Percentiles rank a stretch among this genome's conserved stretches.
Evolutionary conservation across 1,140 invertebrate species (phyloP).

Genomic region (Oncopeltus fasciatus): DNA sequence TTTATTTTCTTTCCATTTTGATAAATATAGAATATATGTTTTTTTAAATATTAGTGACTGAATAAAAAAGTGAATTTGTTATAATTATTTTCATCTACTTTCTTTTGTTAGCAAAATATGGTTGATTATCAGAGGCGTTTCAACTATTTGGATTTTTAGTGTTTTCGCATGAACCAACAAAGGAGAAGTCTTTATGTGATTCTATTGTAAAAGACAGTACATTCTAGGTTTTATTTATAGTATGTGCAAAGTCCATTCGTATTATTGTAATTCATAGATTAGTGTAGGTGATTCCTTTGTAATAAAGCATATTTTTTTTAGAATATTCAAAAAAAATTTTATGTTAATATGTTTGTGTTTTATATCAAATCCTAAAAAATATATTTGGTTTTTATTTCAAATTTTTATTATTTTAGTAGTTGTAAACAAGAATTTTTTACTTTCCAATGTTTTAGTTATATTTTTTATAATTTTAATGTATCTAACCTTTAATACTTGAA

Average conservation of each 20-base stretch:
- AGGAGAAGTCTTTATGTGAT: not conserved
- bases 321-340: not conserved
- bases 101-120: not conserved
- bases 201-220: constrained; percentile 2
- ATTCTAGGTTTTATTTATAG: not conserved
- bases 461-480: not conserved
- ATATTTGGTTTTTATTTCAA: not conserved
- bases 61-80: not conserved
- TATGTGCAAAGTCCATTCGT: constrained; percentile 4
- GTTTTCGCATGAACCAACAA: not conserved
- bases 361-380: not conserved
- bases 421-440: too few relatives aligned
- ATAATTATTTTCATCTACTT: not conserved
- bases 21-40: not conserved
- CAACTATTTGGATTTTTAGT: not conserved
- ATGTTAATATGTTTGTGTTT: not conserved
- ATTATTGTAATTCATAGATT: constrained; percentile 4
- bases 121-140: not conserved
- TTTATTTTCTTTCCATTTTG: not conserved
- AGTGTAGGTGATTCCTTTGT: not conserved
- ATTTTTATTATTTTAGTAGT: too few relatives aligned
- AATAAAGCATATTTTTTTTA: not conserved
- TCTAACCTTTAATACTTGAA: too few relatives aligned
- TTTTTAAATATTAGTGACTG: not conserved
- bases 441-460: not conserved